A percentile compares a stretch with the other conserved stretches of the same genome.
These are phyloP conservation scores for Aplysina aerophoba DNA, from an alignment of 37 sponge, comb jelly and placozoan species.

Conservation along the genomic window DNA sequence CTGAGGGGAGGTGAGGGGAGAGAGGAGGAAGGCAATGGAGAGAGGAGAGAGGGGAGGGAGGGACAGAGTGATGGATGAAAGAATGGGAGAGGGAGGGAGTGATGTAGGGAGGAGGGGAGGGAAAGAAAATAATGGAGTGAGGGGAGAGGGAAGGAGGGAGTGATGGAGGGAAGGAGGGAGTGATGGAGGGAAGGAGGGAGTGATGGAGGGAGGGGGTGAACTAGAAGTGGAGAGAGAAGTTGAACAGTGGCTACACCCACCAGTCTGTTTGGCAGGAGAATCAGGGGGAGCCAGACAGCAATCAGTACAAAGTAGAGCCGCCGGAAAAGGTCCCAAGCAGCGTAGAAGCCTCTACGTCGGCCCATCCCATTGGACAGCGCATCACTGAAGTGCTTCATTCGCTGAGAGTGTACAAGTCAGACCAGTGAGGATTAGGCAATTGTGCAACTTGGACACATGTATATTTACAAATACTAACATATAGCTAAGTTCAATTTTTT, in stretches of 20 bases:
- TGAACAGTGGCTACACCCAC: not conserved
- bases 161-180: not conserved
- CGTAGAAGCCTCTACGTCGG: slow-evolving; percentile 53
- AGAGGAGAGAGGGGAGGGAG: not conserved
- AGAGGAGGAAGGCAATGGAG: not conserved
- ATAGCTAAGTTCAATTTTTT: too few species aligned
- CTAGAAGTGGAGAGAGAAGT: not conserved
- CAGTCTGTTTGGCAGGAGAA: slow-evolving; percentile 3
- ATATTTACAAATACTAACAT: too few species aligned
- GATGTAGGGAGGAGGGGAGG: not conserved
- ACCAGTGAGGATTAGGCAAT: too few species aligned
- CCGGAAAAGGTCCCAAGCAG: slow-evolving; percentile 73
- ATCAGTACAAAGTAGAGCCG: slow-evolving; percentile 68
- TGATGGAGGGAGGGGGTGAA: not conserved
- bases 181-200: not conserved
- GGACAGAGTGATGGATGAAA: not conserved
- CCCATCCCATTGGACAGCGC: slow-evolving; percentile 68
- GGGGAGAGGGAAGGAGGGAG: not conserved
- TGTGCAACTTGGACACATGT: too few species aligned
- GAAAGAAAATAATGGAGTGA: not conserved
- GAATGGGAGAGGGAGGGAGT: not conserved
- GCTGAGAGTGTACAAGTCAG: slow-evolving; percentile 27
- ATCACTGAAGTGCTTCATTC: slow-evolving; percentile 72
- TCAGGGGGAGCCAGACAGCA: slow-evolving; percentile 12
- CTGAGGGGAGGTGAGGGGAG: not conserved